phyloP scores from a whole-genome alignment of 2,888 invertebrate species.

The Dynastes hyllus region DNA sequence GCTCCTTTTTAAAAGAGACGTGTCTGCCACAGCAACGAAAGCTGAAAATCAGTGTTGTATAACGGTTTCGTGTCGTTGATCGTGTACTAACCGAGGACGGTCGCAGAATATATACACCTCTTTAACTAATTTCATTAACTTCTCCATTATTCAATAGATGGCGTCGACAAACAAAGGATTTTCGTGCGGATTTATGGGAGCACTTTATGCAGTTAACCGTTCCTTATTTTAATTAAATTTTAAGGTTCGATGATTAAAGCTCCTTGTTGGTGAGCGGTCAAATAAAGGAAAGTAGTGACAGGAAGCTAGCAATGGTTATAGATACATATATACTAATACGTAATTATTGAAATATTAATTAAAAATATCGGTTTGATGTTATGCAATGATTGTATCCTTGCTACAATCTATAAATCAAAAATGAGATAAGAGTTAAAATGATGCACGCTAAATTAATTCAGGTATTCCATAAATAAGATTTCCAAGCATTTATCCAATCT shows the following conservation, averaged over 20 bases:
- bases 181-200: slow-evolving; percentile 46
- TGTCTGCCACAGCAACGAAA: slow-evolving; percentile 8
- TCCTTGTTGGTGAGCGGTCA: not conserved
- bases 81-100: not conserved
- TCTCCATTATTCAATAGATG: slow-evolving; percentile 54
- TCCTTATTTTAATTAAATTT: slow-evolving; percentile 45
- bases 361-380: no score
- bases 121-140: slow-evolving; percentile 53
- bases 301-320: not conserved
- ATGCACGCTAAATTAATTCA: not conserved
- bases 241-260: slow-evolving; percentile 30
- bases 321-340: no score
- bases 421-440: not conserved
- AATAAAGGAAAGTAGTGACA: not conserved
- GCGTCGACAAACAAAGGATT: slow-evolving; percentile 53
- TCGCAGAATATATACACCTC: slow-evolving; percentile 38
- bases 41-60: slow-evolving; percentile 1
- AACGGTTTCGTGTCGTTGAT: not conserved
- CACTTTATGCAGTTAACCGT: slow-evolving; percentile 41
- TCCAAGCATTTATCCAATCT: no score
- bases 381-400: no score
- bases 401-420: no score
- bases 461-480: not conserved
- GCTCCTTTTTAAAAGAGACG: slow-evolving; percentile 50
- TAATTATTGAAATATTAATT: no score